Evolutionary conservation across 2,888 invertebrate genomes (phyloP).

Genomic region (Stictocephala bisonia): DNA sequence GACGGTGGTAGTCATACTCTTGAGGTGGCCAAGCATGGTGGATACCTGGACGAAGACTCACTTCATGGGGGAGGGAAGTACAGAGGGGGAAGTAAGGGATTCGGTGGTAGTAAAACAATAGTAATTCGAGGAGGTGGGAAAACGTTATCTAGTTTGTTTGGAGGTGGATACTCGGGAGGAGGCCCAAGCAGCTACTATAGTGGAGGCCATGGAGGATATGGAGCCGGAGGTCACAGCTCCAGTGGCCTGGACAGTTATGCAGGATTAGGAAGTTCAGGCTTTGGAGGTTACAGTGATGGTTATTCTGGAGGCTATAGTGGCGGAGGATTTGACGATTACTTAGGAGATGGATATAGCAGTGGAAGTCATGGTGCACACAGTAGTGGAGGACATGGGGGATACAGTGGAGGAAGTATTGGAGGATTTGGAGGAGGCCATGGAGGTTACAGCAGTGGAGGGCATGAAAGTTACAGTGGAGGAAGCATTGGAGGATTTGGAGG

Average conservation of each 20-base stretch:
- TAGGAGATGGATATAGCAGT: not conserved
- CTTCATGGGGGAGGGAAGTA: slow-evolving; percentile 23
- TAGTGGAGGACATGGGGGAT: slow-evolving; percentile 15
- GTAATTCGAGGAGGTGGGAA: slow-evolving; percentile 21
- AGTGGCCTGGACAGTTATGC: too few relatives aligned
- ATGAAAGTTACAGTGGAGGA: slow-evolving; percentile 2
- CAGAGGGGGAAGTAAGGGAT: not conserved
- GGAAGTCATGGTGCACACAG: not conserved
- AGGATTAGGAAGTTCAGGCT: too few relatives aligned
- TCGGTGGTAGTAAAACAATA: slow-evolving; percentile 5
- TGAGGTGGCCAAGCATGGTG: slow-evolving; percentile 39
- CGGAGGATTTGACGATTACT: too few relatives aligned
- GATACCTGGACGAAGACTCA: slow-evolving; percentile 44
- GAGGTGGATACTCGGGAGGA: slow-evolving; percentile 3
- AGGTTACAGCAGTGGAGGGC: slow-evolving; percentile 11
- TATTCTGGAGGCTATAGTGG: not conserved
- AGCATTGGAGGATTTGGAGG: slow-evolving; percentile 18
- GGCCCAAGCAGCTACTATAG: not conserved
- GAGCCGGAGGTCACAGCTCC: not conserved
- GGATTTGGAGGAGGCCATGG: not conserved
- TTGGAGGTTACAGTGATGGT: not conserved
- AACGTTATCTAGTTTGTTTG: slow-evolving; percentile 10
- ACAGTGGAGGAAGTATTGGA: slow-evolving; percentile 16
- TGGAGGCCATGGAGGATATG: slow-evolving; percentile 2
- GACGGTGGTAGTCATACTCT: slow-evolving; percentile 17